Percentiles rank a stretch among this genome's conserved stretches.
phyloP scores from a whole-genome alignment of 2,888 invertebrate species.

The Pilophorus perplexus region DNA sequence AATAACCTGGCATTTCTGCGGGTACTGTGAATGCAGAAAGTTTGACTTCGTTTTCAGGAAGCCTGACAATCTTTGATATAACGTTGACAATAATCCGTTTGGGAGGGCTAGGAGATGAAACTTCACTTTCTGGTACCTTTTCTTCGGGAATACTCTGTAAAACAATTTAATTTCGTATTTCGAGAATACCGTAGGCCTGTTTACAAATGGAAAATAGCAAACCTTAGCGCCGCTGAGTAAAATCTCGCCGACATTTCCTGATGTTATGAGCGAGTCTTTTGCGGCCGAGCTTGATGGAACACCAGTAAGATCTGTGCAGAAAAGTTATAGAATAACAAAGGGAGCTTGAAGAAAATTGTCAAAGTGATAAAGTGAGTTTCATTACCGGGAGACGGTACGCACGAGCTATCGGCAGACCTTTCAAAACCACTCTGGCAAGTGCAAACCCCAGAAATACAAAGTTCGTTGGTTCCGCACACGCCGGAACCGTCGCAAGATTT shows the following conservation, averaged over 20 bases:
- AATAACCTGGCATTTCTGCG: conserved; percentile 62
- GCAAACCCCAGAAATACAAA: conserved; percentile 70
- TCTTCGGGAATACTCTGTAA: neutral
- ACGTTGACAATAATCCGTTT: conserved; percentile 72
- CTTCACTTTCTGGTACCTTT: conserved; percentile 5
- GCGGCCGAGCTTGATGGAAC: neutral
- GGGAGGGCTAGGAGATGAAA: conserved; percentile 52
- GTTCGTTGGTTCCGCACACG: conserved; percentile 68
- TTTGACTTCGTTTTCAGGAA: conserved; percentile 82
- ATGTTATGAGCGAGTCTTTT: neutral
- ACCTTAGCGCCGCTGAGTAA: conserved; percentile 17
- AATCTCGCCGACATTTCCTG: neutral
- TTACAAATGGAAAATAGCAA: neutral
- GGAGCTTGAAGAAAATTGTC: neutral
- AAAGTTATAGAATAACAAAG: neutral
- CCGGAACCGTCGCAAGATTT: conserved; percentile 52
- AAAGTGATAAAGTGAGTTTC: too few species aligned
- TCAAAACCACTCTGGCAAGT: conserved; percentile 66
- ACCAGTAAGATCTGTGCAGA: neutral
- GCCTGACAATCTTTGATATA: conserved; percentile 70
- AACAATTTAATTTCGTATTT: neutral
- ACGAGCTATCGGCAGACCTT: conserved; percentile 53
- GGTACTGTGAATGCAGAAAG: conserved; percentile 79
- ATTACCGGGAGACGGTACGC: conserved; percentile 52
- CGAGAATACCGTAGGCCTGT: neutral